Base-by-base conservation (phyloP, 2,113 vertebrate species). In the Sceloporus undulatus region DNA sequence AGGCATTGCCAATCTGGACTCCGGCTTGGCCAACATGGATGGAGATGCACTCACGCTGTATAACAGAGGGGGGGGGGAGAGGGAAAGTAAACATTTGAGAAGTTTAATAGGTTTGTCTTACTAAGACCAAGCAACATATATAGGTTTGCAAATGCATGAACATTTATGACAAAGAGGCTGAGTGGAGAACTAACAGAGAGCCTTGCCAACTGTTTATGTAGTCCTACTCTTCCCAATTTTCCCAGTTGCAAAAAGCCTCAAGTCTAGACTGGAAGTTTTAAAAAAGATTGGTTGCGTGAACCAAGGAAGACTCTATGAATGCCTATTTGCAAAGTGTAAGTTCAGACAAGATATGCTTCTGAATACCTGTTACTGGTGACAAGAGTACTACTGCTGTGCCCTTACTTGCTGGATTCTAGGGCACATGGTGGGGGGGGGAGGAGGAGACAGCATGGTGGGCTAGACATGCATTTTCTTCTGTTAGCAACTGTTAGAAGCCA, bases 1-100 rank as follows among this genome's bases (percentile, higher is more conserved):
- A 97, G 90, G 96, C 96, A 82, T 97, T 97, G 85, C 96, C 96
- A 23, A 97, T 96, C 95, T 97, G 96, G 88, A 97, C 96, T 86
- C 96, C 96, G 83, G 96, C 96, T 91, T 97, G 96, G 77, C 96
- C 96, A 25, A 97, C 96, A 0, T 97, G 96, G 90, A 97, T 96
- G 79, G 96, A 97, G 94, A 97, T 97, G 59, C 96, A 97, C 91
- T 97, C 96, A 92, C 96, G 96, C 96, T 97, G 27, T 27, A 79
- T 29, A 3, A 62, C 2, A 62, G 18, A 1, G 59, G 14, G 16
- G 10, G 40, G 4, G 13, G 25, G 29, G 19, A 73, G 3, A 73
- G 52, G 42, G 48, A 48, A 48, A 48, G 7, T 23, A 76, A 78
- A 52, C 56, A 66, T 2, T 48, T 65, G 18, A 85, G n/a, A 23